phyloP scores from a whole-genome alignment of 1,140 invertebrate species.

The Vollenhovia emeryi region DNA sequence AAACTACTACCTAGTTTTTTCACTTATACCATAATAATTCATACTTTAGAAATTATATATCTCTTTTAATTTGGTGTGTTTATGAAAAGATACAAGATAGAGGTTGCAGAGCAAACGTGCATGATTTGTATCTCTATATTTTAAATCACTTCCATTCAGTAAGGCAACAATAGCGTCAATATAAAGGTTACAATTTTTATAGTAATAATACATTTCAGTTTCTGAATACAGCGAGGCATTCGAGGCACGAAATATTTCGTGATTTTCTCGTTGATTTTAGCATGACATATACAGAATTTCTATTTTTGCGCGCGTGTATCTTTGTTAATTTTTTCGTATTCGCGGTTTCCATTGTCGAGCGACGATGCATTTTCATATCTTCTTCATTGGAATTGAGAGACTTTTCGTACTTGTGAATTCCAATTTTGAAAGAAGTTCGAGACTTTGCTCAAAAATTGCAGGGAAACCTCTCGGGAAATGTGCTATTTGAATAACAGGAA shows the following conservation, averaged over 20 bases:
- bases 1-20: background rate
- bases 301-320: background rate
- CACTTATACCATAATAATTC: background rate
- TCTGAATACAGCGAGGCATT: background rate
- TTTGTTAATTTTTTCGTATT: conserved; percentile 2
- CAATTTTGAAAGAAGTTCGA: background rate
- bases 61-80: background rate
- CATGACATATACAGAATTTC: background rate
- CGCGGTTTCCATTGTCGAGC: background rate
- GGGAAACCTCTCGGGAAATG: background rate
- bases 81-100: background rate
- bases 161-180: background rate
- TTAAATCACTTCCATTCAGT: background rate
- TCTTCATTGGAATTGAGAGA: background rate
- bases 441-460: background rate
- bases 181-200: background rate
- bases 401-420: background rate
- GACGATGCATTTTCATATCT: background rate
- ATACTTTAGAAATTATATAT: background rate
- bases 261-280: conserved; percentile 13
- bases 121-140: background rate
- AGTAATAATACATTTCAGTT: background rate
- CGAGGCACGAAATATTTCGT: background rate
- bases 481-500: background rate
- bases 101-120: background rate